Evolutionary conservation across 2,888 invertebrate species (phyloP).

Genomic region (Acanthosepion lycidas): DNA sequence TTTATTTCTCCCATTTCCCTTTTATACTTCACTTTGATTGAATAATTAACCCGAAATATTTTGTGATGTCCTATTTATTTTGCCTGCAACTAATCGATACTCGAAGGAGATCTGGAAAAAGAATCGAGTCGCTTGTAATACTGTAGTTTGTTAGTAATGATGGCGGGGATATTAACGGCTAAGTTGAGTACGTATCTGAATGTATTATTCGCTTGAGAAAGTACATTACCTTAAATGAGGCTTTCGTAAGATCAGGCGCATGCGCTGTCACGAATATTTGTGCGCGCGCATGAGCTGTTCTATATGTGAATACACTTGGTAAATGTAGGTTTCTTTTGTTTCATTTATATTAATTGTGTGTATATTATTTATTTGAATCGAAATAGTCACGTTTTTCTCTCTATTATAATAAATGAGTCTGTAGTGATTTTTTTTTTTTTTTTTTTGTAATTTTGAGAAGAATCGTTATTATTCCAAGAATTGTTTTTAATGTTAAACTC

Average conservation of each 20-base stretch:
- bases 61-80: neutral
- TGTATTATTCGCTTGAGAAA: neutral
- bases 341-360: neutral
- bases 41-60: neutral
- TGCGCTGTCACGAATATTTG: neutral
- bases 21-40: neutral
- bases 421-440: too few relatives aligned
- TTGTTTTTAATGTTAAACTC: too few relatives aligned
- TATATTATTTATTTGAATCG: neutral
- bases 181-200: neutral
- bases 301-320: neutral
- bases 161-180: neutral
- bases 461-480: too few relatives aligned
- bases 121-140: too few relatives aligned
- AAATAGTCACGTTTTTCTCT: too few relatives aligned
- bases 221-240: neutral
- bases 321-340: too few relatives aligned
- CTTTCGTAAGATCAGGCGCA: neutral
- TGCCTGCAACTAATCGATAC: neutral
- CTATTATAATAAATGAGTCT: too few relatives aligned
- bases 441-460: too few relatives aligned
- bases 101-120: neutral
- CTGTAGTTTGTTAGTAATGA: neutral
- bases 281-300: neutral
- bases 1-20: neutral